Conservation (phyloP, 2,888 invertebrate genomes). For the Gymnosoma rotundatum region DNA sequence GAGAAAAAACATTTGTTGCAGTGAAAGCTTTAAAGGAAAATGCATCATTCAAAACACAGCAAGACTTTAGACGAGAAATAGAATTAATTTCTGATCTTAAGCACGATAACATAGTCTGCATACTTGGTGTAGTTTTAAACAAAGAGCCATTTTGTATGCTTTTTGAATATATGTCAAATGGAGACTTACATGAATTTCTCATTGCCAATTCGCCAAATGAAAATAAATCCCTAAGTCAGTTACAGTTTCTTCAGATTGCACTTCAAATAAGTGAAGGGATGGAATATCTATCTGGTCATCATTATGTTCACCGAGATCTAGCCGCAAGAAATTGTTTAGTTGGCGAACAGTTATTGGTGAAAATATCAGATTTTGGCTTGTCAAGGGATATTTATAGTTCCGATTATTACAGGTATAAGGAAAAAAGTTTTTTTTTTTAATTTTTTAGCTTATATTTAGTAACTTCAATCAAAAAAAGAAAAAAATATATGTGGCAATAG, state of each 20-base stretch:
- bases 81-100: constrained; percentile 96
- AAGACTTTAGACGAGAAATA: constrained; percentile 96
- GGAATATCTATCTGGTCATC: constrained; percentile 94
- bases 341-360: constrained; percentile 95
- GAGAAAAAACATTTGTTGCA: constrained; percentile 90
- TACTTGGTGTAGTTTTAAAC: constrained; percentile 94
- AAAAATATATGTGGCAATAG: no score
- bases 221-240: constrained; percentile 89
- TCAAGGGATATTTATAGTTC: constrained; percentile 96
- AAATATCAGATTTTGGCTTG: constrained; percentile 98
- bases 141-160: constrained; percentile 97
- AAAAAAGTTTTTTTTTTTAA: no score
- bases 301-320: constrained; percentile 97
- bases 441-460: no score
- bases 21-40: constrained; percentile 97
- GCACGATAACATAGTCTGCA: constrained; percentile 97
- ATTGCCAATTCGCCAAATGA: constrained; percentile 94
- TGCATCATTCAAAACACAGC: constrained; percentile 94
- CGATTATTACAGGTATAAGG: constrained; percentile 91
- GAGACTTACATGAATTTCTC: constrained; percentile 97
- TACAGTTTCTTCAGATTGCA: constrained; percentile 95
- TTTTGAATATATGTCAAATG: constrained; percentile 98
- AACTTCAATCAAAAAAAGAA: no score
- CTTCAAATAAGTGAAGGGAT: constrained; percentile 92
- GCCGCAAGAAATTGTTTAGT: constrained; percentile 98